Conservation (phyloP, 2,797 vertebrate species). For the Aulostomus chinensis region DNA sequence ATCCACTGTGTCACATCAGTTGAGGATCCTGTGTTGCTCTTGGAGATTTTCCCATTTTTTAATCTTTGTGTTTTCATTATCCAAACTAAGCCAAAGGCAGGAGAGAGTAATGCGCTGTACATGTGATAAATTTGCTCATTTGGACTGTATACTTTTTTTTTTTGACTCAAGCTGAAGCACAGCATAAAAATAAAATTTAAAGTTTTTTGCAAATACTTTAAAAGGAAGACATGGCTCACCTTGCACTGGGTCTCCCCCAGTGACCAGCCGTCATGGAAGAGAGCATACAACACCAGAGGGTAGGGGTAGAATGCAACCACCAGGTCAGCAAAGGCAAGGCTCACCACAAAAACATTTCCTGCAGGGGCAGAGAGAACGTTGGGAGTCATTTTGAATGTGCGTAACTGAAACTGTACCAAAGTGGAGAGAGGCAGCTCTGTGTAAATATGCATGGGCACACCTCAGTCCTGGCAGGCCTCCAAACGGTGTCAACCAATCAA, state of each 20-base stretch:
- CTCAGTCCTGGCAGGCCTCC: background rate
- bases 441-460: background rate
- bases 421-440: background rate
- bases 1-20: too few relatives aligned
- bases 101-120: too few relatives aligned
- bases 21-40: too few relatives aligned
- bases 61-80: too few relatives aligned
- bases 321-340: constrained; percentile 87
- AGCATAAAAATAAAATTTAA: background rate
- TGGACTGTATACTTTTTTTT: too few relatives aligned
- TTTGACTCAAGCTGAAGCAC: too few relatives aligned
- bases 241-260: constrained; percentile 86
- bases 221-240: constrained; percentile 49
- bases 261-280: constrained; percentile 86
- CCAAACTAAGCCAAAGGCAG: too few relatives aligned
- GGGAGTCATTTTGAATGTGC: background rate
- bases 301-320: constrained; percentile 89
- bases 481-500: constrained; percentile 5
- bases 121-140: too few relatives aligned
- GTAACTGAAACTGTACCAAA: background rate
- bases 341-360: constrained; percentile 91
- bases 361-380: background rate
- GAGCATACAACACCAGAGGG: constrained; percentile 84
- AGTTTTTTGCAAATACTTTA: background rate
- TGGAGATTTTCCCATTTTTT: too few relatives aligned